These are phyloP conservation scores for Drosophila mettleri DNA, from an alignment of 2,888 invertebrate genomes.

Conservation along the genomic window DNA sequence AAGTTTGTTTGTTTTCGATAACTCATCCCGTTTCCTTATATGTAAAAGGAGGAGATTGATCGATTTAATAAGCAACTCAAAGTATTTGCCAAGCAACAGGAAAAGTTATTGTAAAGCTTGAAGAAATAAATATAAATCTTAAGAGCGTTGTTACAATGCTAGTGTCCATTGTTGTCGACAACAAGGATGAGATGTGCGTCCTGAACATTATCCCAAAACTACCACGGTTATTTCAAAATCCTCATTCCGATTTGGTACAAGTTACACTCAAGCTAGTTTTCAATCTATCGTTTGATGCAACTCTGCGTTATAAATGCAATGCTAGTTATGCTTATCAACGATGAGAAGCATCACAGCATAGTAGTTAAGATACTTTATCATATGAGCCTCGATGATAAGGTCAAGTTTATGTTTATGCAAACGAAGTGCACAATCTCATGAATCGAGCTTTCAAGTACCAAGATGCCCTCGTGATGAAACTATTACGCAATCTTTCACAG, in stretches of 20 bases:
- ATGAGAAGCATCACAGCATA: constrained; percentile 91
- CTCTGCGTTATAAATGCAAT: constrained; percentile 93
- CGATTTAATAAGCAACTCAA: constrained; percentile 91
- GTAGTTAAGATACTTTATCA: constrained; percentile 95
- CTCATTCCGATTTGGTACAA: constrained; percentile 87
- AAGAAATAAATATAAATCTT: constrained; percentile 98
- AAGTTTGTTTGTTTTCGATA: too few species aligned
- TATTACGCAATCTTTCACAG: constrained; percentile 96
- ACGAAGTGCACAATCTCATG: constrained; percentile 96
- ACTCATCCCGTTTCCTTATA: too few species aligned
- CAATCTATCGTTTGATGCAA: constrained; percentile 97
- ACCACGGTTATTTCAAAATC: constrained; percentile 90
- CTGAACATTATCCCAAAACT: constrained; percentile 93
- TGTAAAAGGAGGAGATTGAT: constrained; percentile 90
- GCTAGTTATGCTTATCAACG: constrained; percentile 94
- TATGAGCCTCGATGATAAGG: constrained; percentile 95
- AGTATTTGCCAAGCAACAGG: constrained; percentile 95
- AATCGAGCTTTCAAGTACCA: constrained; percentile 94
- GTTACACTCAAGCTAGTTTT: constrained; percentile 95
- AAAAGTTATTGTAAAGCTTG: constrained; percentile 95
- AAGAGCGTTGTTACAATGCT: constrained; percentile 95
- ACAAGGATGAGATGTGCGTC: constrained; percentile 96
- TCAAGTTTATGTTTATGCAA: constrained; percentile 96
- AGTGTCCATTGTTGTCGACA: constrained; percentile 96
- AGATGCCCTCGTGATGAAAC: constrained; percentile 95